phyloP scores from a whole-genome alignment of 2,113 vertebrate genomes.

The Toxotes jaculatrix region DNA sequence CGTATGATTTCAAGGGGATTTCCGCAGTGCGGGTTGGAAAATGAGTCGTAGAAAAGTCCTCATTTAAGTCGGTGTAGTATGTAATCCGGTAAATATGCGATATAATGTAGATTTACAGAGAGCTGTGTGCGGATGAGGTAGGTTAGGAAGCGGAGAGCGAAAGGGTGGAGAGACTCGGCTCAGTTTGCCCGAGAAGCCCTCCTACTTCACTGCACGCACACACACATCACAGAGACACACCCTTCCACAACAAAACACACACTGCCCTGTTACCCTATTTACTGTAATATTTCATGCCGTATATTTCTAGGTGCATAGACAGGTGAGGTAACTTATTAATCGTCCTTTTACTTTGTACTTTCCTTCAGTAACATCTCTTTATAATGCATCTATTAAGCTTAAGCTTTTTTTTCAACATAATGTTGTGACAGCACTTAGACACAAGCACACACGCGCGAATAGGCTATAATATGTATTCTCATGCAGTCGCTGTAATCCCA shows the following conservation, averaged over 20 bases:
- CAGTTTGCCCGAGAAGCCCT: conserved; percentile 45
- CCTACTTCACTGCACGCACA: conserved; percentile 45
- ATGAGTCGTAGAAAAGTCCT: background rate
- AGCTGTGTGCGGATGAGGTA: conserved; percentile 24
- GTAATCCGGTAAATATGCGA: background rate
- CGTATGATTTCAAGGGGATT: background rate
- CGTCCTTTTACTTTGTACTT: fast-evolving
- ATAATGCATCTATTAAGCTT: background rate
- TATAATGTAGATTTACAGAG: background rate
- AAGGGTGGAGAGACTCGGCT: conserved; percentile 42
- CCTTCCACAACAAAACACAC: conserved; percentile 32
- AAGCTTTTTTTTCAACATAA: background rate
- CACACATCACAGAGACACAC: conserved; percentile 65
- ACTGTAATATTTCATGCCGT: background rate
- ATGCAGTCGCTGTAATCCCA: background rate
- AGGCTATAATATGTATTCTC: background rate
- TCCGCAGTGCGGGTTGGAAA: conserved; percentile 13
- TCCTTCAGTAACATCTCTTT: background rate
- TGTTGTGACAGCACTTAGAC: background rate
- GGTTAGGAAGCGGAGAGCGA: background rate
- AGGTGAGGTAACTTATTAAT: background rate
- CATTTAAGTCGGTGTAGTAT: background rate
- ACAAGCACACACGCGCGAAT: background rate
- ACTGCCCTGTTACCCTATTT: background rate
- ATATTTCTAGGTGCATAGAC: background rate